Base-by-base conservation (phyloP, 2,888 invertebrate species). In the Drosophila imparisetae region DNA sequence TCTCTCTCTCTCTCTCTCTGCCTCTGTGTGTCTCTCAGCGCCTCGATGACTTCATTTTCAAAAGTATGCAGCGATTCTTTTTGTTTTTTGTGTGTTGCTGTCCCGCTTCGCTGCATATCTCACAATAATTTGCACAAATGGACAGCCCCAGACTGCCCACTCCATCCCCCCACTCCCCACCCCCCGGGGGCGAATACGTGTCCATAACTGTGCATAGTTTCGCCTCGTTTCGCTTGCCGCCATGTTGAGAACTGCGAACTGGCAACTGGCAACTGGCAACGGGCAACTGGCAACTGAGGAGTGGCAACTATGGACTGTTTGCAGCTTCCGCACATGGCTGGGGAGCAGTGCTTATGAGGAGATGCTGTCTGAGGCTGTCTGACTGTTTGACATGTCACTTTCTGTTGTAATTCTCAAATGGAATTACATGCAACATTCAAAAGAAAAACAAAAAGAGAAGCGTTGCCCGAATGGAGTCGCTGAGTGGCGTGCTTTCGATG, bases 31-130 rank as follows among this genome's bases (percentile, higher is more conserved):
- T 78, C 72, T 79, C 81, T 80, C 80, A 81, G 73, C 75, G 72
- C 78, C 76, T 84, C 91, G 86, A 91, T 91, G 89, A 91, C 91
- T 91, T 89, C 86, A 91, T 91, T 91, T 89, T 83, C 84, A 72
- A 83, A 89, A 86, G 86, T 80, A 83, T 84, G 85, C 84, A 80
- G 79, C 83, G 85, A 48, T 77, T 78, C 65, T 73, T 54, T 45
- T 55, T 54, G 52, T 32, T 50, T 66, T 54, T 53, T 61, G 64
- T 58, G 49, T 75, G 72, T 63, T 75, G 54, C 62, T 61, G 60
- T 50, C 40, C 49, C 59, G 48, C 40, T 69, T 40, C 45, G 69
- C 71, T 64, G 69, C 72, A 70, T 79, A 79, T 83, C 86, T 86
- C 89, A 88, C 87, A 83, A 90, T 84, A 84, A 90, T 89, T 85